Base-by-base conservation (phyloP, 2,888 invertebrate species). In the Ectemnius continuus region DNA sequence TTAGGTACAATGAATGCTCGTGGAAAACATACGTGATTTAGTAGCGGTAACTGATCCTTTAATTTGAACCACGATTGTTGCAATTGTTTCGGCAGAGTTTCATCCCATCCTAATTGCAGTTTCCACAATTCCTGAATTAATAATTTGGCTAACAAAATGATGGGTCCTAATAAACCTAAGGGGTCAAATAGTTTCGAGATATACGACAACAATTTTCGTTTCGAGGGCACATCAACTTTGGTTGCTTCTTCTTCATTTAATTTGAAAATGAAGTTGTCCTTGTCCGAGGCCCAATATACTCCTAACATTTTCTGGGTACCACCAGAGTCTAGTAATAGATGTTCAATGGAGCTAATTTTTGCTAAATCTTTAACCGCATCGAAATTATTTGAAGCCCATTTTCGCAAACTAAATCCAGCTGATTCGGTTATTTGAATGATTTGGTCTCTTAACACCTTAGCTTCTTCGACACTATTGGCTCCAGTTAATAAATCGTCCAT, bases 401-500 rank as follows among this genome's bases (percentile, higher is more conserved):
- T 23, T 16, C 36, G 18, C 64, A 69, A 0, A 8, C 64, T 26
- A 2, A 59, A 59, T 5, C 57, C 68, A 2, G 16, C 60, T 5
- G 14, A n/a, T 0, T 18, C 20, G 58, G 13, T 11, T 4, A 61
- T 2, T 46, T 16, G 26, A 1, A 58, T 70, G 0, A 47, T 18
- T 58, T 57, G 16, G 67, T 73, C 4, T 11, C 13, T 0, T 16
- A n/a, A 4, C 2, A 16, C 4, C 1, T 28, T 28, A 0, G 67
- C 60, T 46, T 68, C 70, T 2, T 64, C 45, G 6, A 57, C 11
- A 0, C 26, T 36, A 16, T 65, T 8, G 5, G 76, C 64, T 14
- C 77, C 73, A 0, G 71, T 68, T 18, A 77, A 47, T 4, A 77
- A n/a, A 18, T 77, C 71, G 45, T 77, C 71, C 5, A 77, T 71